Evolutionary conservation across 2,888 invertebrate species (phyloP).

Genomic region (Brassicogethes aeneus): DNA sequence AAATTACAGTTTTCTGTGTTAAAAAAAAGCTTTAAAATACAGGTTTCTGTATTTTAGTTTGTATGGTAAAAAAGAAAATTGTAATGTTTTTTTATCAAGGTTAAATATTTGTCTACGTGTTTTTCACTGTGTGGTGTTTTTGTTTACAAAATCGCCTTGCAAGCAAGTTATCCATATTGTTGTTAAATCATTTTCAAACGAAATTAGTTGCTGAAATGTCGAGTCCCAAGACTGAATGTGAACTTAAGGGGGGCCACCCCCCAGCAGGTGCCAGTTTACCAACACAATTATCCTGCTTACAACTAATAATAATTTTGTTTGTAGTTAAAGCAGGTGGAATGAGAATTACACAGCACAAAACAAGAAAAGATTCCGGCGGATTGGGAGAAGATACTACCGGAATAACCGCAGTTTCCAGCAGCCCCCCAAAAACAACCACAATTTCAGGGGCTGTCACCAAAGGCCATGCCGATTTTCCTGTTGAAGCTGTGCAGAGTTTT

Average conservation of each 20-base stretch:
- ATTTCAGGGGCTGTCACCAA: constrained; percentile 73
- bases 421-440: constrained; percentile 65
- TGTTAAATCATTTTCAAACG: constrained; percentile 5
- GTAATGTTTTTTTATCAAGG: too few relatives aligned
- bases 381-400: constrained; percentile 63
- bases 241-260: constrained; percentile 79
- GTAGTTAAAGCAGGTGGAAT: constrained; percentile 87
- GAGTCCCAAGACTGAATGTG: constrained; percentile 51
- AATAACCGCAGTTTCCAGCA: constrained; percentile 64
- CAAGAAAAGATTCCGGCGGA: constrained; percentile 55
- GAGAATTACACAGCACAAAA: constrained; percentile 84
- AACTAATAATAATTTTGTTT: constrained; percentile 8
- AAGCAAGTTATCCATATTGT: constrained; percentile 1
- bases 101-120: neutral
- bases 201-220: constrained; percentile 41
- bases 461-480: constrained; percentile 81
- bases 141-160: constrained; percentile 3
- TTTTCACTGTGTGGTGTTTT: too few relatives aligned
- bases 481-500: constrained; percentile 76
- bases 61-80: too few relatives aligned
- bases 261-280: constrained; percentile 63
- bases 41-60: too few relatives aligned
- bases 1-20: too few relatives aligned
- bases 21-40: too few relatives aligned
- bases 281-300: constrained; percentile 2